Percentiles rank a stretch among this genome's conserved stretches.
Conservation (phyloP, 2,888 invertebrate species). For the Nipponacmea schrenckii region DNA sequence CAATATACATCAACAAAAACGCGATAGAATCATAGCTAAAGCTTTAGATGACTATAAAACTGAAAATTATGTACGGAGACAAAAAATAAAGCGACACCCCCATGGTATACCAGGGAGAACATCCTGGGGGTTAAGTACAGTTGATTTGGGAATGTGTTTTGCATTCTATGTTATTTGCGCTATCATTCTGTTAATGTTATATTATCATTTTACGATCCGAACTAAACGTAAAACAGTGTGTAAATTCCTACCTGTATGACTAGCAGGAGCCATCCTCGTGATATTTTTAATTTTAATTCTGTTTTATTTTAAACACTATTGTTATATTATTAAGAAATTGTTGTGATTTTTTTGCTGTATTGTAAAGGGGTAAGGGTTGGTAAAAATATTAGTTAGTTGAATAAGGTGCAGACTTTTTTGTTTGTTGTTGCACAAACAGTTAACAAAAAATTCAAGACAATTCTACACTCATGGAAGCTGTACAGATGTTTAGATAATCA, state of each 20-base stretch:
- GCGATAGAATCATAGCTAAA: constrained; percentile 11
- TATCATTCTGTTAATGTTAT: constrained; percentile 51
- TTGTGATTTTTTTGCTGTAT: no score
- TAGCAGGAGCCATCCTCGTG: background rate
- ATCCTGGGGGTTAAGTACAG: constrained; percentile 42
- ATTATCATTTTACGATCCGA: constrained; percentile 59
- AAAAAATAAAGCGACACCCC: background rate
- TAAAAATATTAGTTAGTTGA: no score
- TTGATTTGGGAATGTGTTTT: constrained; percentile 62
- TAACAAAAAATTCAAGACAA: no score
- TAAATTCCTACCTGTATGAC: constrained; percentile 10
- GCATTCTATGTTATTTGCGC: constrained; percentile 58
- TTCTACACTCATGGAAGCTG: no score
- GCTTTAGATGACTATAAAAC: background rate
- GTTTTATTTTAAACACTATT: background rate
- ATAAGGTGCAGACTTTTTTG: no score
- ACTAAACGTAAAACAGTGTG: constrained; percentile 41
- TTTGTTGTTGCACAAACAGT: no score
- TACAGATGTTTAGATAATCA: no score
- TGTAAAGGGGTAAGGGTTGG: no score
- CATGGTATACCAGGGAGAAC: background rate
- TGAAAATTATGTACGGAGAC: background rate
- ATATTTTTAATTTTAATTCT: background rate
- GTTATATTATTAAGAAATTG: background rate
- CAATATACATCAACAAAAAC: constrained; percentile 36